Evolutionary conservation across 64 coral and sea anemone species (phyloP).

Genomic region (Stylophora pistillata): DNA sequence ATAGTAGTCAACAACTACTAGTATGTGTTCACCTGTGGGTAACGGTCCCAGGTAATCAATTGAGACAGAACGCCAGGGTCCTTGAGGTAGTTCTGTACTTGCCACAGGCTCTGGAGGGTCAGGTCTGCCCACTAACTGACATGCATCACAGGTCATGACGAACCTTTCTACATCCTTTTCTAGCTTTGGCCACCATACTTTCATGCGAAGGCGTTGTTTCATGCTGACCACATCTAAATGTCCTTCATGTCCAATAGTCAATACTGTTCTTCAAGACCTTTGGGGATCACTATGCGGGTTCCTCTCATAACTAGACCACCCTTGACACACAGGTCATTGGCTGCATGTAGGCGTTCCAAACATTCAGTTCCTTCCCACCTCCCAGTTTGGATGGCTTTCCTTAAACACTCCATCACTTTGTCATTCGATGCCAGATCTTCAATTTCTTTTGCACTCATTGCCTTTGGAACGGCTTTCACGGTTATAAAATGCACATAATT

Average conservation of each 20-base stretch:
- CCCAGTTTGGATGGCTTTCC: slow-evolving; percentile 3
- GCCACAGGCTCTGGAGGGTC: background rate
- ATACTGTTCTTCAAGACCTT: background rate
- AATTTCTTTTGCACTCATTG: slow-evolving; percentile 42
- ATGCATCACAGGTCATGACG: background rate
- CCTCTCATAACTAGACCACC: slow-evolving; percentile 42
- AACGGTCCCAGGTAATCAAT: background rate
- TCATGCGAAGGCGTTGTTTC: no score
- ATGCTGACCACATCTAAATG: slow-evolving; percentile 16
- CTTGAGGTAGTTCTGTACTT: background rate
- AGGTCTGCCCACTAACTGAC: background rate
- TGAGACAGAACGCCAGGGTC: background rate
- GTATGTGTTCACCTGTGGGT: background rate
- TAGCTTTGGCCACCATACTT: no score
- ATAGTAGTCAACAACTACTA: slow-evolving; percentile 19
- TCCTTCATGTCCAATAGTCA: slow-evolving; percentile 23
- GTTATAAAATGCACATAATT: no score
- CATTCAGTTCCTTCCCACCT: slow-evolving; percentile 1
- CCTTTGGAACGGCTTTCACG: background rate
- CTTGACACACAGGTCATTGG: background rate
- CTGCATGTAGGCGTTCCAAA: background rate
- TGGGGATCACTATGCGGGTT: slow-evolving; percentile 19
- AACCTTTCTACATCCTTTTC: background rate
- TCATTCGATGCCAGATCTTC: slow-evolving; percentile 36
- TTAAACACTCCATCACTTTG: background rate